These are phyloP conservation scores for Thymelicus lineola DNA, from an alignment of 2,888 invertebrate genomes.

Conservation along the genomic window DNA sequence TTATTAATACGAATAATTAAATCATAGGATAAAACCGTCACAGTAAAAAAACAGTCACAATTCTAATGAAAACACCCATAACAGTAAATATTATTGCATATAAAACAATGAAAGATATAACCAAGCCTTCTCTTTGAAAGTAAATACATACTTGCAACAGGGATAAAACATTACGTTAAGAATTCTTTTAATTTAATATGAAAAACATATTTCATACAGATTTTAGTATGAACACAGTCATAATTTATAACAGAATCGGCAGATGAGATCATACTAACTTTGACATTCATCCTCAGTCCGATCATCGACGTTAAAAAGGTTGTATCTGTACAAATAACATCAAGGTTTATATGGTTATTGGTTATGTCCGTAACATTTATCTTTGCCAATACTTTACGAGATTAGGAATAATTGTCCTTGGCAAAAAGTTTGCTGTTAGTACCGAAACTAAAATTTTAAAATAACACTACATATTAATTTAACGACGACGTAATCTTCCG, in stretches of 20 bases:
- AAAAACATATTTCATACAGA: not conserved
- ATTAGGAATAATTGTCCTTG: not conserved
- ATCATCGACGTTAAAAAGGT: constrained; percentile 28
- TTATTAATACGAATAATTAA: not conserved
- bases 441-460: too few species aligned
- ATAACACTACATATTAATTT: too few species aligned
- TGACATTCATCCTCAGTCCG: constrained; percentile 24
- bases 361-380: not conserved
- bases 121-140: too few species aligned
- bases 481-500: too few species aligned
- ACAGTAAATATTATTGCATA: too few species aligned
- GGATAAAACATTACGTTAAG: too few species aligned
- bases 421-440: not conserved
- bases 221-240: not conserved
- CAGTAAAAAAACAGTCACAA: too few species aligned
- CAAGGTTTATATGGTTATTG: constrained; percentile 12
- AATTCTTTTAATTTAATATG: too few species aligned
- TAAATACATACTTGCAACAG: too few species aligned
- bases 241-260: constrained; percentile 12
- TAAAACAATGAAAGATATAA: too few species aligned
- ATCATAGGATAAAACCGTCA: too few species aligned
- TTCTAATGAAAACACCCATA: too few species aligned
- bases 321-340: constrained; percentile 8
- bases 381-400: not conserved
- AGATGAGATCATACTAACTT: constrained; percentile 26